Base-by-base conservation (phyloP, 2,113 vertebrate genomes). In the Pipra filicauda region DNA sequence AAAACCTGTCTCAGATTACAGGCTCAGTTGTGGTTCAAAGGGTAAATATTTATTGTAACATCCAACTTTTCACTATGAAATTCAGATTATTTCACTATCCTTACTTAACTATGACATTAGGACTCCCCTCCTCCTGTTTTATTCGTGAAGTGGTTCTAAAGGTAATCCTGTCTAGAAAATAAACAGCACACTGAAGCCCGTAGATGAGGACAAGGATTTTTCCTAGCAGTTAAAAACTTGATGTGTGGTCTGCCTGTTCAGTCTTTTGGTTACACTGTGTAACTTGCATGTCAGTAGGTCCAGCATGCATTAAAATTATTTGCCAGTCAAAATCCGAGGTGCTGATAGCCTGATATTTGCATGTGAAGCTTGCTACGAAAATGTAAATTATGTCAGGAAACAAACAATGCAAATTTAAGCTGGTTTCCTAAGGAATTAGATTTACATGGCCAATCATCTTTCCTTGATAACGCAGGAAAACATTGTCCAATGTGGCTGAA, bases 271-370 rank as follows among this genome's bases (percentile, higher is more conserved):
- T 77, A 69, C n/a, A 20, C 10, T 3, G 11, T 19, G 19, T 61
- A 78, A 82, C 58, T 30, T 69, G n/a, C 44, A 64, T 11, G 28
- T 55, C 67, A 73, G 27, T 28, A 80, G 28, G 46, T 83, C 59
- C n/a, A 58, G 37, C 51, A 33, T 15, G 20, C 49, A 73, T 54
- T 85, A 64, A 54, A 88, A 74, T 86, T 26, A 94, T 77, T 86
- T 94, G 80, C 43, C 83, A 93, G 73, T 74, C 91, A 93, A 95
- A 94, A 95, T 31, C 7, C 44, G 55, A 83, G 17, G 49, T 51
- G 46, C 43, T 46, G 59, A 85, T 77, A 80, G 37, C 24, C 64
- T 83, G 28, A 33, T 46, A 86, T 88, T 88, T 94, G 61, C 85
- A 89, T 75, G 39, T 7, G 31, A 89, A 72, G 46, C 62, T 78